Evolutionary conservation across 2,888 invertebrate genomes (phyloP).

Genomic region (Entomobrya multifasciata): DNA sequence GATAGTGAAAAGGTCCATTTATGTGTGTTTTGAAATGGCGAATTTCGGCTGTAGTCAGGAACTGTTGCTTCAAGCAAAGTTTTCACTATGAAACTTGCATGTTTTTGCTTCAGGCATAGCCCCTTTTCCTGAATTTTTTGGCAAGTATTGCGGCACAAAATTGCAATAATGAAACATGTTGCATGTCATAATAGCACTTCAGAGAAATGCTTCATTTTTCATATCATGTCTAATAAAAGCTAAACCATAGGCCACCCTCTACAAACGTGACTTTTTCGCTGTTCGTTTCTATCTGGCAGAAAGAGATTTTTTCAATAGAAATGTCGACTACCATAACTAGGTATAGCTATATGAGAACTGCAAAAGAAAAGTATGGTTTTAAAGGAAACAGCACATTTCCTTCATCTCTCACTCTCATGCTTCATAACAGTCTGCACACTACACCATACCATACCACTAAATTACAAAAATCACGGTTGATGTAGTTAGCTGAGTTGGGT

Average conservation of each 20-base stretch:
- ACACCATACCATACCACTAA: neutral
- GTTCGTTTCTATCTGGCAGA: too few relatives aligned
- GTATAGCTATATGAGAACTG: neutral
- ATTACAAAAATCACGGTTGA: conserved; percentile 2
- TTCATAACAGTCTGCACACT: neutral
- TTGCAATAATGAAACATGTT: neutral
- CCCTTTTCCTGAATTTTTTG: neutral
- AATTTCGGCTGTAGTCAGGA: neutral
- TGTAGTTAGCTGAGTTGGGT: too few relatives aligned
- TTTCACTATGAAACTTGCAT: neutral
- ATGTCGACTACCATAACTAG: too few relatives aligned
- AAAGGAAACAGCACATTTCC: neutral
- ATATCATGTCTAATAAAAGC: too few relatives aligned
- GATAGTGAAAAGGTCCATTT: too few relatives aligned
- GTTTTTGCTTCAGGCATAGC: neutral
- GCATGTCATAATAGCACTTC: too few relatives aligned
- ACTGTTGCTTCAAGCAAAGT: conserved; percentile 7
- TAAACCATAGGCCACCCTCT: too few relatives aligned
- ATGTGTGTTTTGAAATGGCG: too few relatives aligned
- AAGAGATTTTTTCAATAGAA: too few relatives aligned
- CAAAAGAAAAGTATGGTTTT: neutral
- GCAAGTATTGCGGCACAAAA: neutral
- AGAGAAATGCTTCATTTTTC: too few relatives aligned
- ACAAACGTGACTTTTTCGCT: too few relatives aligned
- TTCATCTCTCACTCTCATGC: neutral